Evolutionary conservation across 2,888 invertebrate genomes (phyloP), one percentile per base, ranked within the genome.

Genomic region (Scaptodrosophila latifasciaeformis): DNA sequence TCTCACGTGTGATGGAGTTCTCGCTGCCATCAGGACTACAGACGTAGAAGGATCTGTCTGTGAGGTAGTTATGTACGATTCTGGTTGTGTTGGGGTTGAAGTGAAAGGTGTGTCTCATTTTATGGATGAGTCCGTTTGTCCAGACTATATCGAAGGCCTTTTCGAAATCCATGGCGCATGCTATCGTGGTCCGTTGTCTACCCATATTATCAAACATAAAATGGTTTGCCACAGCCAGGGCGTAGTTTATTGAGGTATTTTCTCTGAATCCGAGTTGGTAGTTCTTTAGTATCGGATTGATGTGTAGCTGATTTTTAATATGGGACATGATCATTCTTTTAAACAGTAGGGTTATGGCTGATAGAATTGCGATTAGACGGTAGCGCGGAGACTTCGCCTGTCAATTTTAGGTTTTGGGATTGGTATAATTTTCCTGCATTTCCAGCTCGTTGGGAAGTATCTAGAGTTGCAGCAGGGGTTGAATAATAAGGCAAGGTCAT

Each of bases 141-240:
- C 56, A 57, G 2, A 52, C 52, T 2, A n/a, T n/a, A n/a, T n/a
- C n/a, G n/a, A n/a, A n/a, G n/a, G n/a, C n/a, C n/a, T n/a, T n/a
- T n/a, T n/a, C 55, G 2, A 55, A 55, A 5, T 55, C 50, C 1
- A 55, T 27, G 5, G 45, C 50, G 7, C 49, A 49, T 2, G 50
- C 49, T 6, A 55, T 55, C 6, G 42, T 47, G 1, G 50, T 21
- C 2, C 42, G 40, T 19, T 9, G 50, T n/a, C 15, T n/a, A 6
- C n/a, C 7, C 1, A 56, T 1, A n/a, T 47, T 56, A 1, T 7
- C 21, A 4, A 13, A 43, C 0, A 51, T 43, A 2, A 51, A 56
- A 0, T 40, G 6, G 7, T 45, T 43, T 1, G 34, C 39, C 9
- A 21, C 31, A 2, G 43, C 19, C 9, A 54, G 17, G n/a, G 50